Evolutionary conservation across 2,888 invertebrate genomes (phyloP), one percentile per base, ranked within the genome.

Genomic region (Cecidostiba fungosa): DNA sequence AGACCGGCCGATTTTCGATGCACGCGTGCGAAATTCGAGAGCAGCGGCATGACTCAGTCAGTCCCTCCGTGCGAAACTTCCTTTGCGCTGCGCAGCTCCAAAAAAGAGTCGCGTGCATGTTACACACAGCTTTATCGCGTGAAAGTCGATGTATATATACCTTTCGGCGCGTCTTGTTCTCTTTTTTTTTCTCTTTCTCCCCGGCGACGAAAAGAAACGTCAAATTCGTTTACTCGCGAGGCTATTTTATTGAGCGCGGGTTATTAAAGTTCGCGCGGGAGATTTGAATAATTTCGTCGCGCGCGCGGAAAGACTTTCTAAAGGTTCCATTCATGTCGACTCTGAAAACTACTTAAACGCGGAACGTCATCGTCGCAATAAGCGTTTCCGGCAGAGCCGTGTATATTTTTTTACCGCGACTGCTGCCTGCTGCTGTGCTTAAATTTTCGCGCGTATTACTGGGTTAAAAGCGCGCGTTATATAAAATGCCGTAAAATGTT

Each of bases 61-160:
- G 19, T 3, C n/a, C 19, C 54, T 6, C 43, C 43, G 77, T 59
- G 77, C 72, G 77, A 83, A 83, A 83, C 26, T 82, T 36, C 47
- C 36, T 66, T 66, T 29, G 50, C 69, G 47, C 23, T n/a, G 69
- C 43, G 43, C 59, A 12, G 80, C 19, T 6, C 73, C 59, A 73
- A 26, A 83, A n/a, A 73, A 76, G 78, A 73, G 79, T 69, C 43
- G 43, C 77, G 26, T 36, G 29, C 14, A 36, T 59, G 23, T 23
- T 59, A n/a, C 23, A 59, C n/a, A 43, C 78, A 19, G 83, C 77
- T 83, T 83, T 84, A 84, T 84, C 84, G 79, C 79, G 84, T 79
- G 84, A 84, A 84, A 84, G 84, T 84, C 47, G 74, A 79, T 79
- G 50, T 39, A 8, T 8, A 39, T 39, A 77, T 62, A 69, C 36